Evolutionary conservation across 37 sponge, comb jelly and placozoan genomes (phyloP).

Genomic region (Cladorhizidae sp.): DNA sequence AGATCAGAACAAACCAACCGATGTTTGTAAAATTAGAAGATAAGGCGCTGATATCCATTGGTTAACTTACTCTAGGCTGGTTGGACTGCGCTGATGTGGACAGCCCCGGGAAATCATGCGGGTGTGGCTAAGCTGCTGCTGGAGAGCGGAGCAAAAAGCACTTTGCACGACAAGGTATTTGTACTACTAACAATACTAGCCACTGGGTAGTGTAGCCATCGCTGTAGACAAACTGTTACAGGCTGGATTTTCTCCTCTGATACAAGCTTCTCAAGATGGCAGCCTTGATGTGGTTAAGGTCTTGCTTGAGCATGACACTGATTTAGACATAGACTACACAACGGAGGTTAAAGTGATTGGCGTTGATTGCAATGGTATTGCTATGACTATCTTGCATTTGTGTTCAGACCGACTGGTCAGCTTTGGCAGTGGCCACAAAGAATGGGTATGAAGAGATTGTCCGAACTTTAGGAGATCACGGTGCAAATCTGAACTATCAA

Average conservation of each 20-base stretch:
- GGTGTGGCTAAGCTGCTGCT: background rate
- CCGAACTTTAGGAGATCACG: background rate
- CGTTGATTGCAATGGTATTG: background rate
- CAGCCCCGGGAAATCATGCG: background rate
- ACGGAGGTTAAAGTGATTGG: background rate
- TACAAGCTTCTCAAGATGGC: constrained; percentile 13
- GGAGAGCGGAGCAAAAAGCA: background rate
- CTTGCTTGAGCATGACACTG: background rate
- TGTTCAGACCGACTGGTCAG: background rate
- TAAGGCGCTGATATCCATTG: background rate
- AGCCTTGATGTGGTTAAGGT: background rate
- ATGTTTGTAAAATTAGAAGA: background rate
- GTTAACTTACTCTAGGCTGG: background rate
- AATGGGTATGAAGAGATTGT: background rate
- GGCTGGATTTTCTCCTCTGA: constrained; percentile 6
- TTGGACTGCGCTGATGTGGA: constrained; percentile 4
- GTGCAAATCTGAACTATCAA: background rate
- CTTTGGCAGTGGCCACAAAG: background rate
- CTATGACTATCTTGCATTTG: background rate
- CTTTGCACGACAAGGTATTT: background rate
- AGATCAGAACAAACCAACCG: background rate
- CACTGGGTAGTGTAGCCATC: background rate
- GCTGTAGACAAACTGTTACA: background rate
- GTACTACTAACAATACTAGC: background rate
- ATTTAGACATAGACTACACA: background rate